Evolutionary conservation across 2,113 vertebrate species (phyloP), one percentile per base, ranked within the genome.

Genomic region (Brachypodius melanocephalos): DNA sequence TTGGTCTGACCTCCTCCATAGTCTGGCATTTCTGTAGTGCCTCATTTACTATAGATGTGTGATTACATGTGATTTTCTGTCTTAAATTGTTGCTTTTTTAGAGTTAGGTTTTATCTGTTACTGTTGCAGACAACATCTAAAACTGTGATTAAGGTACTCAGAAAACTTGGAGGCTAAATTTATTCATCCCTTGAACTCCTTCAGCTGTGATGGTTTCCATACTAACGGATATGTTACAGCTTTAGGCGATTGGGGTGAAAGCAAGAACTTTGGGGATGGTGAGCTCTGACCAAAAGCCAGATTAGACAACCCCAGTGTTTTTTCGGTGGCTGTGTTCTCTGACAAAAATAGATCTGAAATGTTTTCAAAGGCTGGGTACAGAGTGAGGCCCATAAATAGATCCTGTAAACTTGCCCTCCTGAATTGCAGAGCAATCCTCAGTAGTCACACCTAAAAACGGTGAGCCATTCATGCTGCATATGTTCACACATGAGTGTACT

Each of bases 391-490:
- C 46, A 12, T 65, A 66, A 66, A 85, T 9, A 54, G 28, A 14
- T 80, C 13, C 42, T 51, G 43, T 62, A 58, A 73, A 73, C 36
- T 29, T 62, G 28, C 34, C 48, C 29, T 95, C n/a, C 40, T 68
- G 34, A 49, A 28, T 15, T 72, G 58, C 54, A 62, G 77, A 68
- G 24, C 20, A 51, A 10, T 21, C 28, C 43, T 83, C 19, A 22
- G n/a, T 8, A 63, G 34, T 31, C 0, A 0, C 42, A 51, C 49
- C 25, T 58, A 10, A 58, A 61, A 74, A 31, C 4, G 0, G 2
- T 2, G 10, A 72, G 83, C 38, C 79, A 3, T 32, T 84, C 10
- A 1, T 75, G 52, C n/a, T n/a, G 28, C 28, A 2, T 31, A 3
- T 75, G 10, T 25, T n/a, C 49, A 36, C 48, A 32, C 0, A 0